Conservation (phyloP, 2,797 vertebrate species). For the Psittacula derbiana region DNA sequence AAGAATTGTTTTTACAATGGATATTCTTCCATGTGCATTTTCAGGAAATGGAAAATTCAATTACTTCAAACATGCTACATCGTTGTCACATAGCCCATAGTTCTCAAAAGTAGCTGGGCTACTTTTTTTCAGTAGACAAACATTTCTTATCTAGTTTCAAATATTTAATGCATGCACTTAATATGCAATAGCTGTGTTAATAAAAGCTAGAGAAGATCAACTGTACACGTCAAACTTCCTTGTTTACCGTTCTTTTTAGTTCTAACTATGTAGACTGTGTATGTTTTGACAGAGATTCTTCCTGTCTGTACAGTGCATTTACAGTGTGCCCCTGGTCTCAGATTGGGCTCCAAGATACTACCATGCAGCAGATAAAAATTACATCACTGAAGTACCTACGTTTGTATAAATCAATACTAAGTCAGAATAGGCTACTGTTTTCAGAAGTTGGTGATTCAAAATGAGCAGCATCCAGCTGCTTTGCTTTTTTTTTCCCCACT, state of each 20-base stretch:
- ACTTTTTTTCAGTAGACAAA: neutral
- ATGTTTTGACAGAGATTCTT: neutral
- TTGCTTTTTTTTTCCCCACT: neutral
- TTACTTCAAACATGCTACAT: neutral
- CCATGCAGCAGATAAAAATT: neutral
- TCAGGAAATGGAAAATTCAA: neutral
- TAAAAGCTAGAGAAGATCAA: neutral
- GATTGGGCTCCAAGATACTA: neutral
- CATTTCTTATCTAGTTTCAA: neutral
- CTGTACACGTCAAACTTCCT: neutral
- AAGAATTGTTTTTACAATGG: neutral
- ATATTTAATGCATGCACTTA: neutral
- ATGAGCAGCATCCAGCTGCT: neutral
- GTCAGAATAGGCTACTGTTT: neutral
- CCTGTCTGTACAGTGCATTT: neutral
- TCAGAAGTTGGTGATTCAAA: neutral
- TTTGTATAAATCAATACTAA: neutral
- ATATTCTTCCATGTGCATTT: neutral
- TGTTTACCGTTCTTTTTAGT: neutral
- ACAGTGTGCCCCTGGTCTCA: neutral
- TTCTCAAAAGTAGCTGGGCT: neutral
- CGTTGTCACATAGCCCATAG: neutral
- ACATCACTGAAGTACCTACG: neutral
- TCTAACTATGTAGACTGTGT: neutral
- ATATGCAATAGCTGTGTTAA: neutral